phyloP scores from a whole-genome alignment of 1,140 invertebrate species.

The Nebria ingens region DNA sequence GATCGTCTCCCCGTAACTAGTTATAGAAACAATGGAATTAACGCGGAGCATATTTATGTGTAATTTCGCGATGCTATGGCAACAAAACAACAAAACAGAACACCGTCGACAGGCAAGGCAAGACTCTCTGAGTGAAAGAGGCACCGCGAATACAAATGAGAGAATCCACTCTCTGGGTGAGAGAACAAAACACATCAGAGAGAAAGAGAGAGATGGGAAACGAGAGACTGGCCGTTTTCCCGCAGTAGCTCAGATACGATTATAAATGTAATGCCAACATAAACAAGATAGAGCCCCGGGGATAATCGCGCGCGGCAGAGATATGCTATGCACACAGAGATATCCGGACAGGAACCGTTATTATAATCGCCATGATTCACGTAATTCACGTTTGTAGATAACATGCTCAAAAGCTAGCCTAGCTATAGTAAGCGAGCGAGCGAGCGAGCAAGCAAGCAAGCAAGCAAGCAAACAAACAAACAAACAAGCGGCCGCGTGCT shows the following conservation, averaged over 20 bases:
- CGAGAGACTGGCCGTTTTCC: constrained; percentile 1
- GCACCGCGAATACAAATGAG: background rate
- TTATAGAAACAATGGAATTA: constrained; percentile 19
- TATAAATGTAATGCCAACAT: constrained; percentile 27
- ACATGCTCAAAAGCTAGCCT: too few relatives aligned
- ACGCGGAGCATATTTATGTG: constrained; percentile 19
- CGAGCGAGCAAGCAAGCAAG: too few relatives aligned
- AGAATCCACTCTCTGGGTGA: constrained; percentile 2
- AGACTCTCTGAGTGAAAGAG: constrained; percentile 2
- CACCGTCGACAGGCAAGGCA: too few relatives aligned
- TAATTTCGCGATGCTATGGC: constrained; percentile 18
- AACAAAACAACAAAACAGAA: constrained; percentile 4
- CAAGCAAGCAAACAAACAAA: too few relatives aligned
- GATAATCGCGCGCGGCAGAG: constrained; percentile 26
- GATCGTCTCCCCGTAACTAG: background rate
- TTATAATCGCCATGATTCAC: constrained; percentile 31
- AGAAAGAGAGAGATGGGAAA: constrained; percentile 7
- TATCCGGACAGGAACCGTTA: constrained; percentile 22
- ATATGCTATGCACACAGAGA: constrained; percentile 26
- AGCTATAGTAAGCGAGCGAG: too few relatives aligned
- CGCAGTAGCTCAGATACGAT: constrained; percentile 19
- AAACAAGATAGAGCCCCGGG: constrained; percentile 27
- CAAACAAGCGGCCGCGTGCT: too few relatives aligned
- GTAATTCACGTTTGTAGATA: constrained; percentile 21
- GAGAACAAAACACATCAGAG: background rate